Base-by-base conservation (phyloP, 2,888 invertebrate genomes). In the Drosophila colorata region DNA sequence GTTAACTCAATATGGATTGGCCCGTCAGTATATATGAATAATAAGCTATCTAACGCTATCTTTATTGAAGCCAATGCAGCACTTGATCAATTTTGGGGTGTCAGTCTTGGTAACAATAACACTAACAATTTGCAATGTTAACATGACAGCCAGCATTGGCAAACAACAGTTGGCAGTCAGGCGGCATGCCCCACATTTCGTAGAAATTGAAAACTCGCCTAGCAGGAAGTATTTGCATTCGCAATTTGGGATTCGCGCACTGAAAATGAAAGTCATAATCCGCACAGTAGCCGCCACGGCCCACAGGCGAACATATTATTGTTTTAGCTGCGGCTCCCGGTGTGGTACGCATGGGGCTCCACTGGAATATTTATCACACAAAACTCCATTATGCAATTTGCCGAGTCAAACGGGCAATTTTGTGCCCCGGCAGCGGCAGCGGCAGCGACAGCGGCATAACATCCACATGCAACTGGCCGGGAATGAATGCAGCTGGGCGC, bases 171-270 rank as follows among this genome's bases (percentile, higher is more conserved):
- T 53, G 49, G 18, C 48, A 63, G 20, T 1, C 20, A 4, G 20
- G 20, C 20, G 48, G 75, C 63, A 56, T 75, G 75, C 64, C 47
- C 61, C 67, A 74, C 78, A 81, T 86, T 74, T 86, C 70, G 37
- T 41, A 56, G 73, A 69, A 82, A 61, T 68, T 53, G 47, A 35
- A 44, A 85, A 87, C 85, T 71, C 74, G 72, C 88, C 76, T 63
- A 83, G 46, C 88, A 88, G 88, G 88, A 88, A 88, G 89, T 77
- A 80, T 72, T 70, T 70, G 69, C 78, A 78, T 78, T 69, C 44
- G 77, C 75, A 70, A 78, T 74, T 69, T 58, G 58, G 58, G 69
- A 81, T 72, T 67, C 74, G 79, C 67, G 41, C 41, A 51, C 58
- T 61, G 71, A 73, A 71, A 85, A 83, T 78, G 88, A 86, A 88